Evolutionary conservation across 2,797 vertebrate genomes (phyloP), one percentile per base, ranked within the genome.

Genomic region (Podarcis siculus): DNA sequence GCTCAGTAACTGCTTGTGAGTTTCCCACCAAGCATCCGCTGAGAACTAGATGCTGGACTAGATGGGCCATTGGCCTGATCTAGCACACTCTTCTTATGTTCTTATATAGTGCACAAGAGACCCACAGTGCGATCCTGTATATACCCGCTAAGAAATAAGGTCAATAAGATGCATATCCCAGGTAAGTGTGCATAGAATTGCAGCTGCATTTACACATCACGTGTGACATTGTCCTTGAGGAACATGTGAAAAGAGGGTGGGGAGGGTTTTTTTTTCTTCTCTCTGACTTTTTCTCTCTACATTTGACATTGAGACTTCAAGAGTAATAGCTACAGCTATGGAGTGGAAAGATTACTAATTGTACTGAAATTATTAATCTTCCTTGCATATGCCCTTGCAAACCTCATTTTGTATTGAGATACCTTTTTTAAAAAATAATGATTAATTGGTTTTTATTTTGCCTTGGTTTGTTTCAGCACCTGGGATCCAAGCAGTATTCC

Each of bases 401-500:
- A 32, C 7, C 6, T 79, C 67, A 32, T 45, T 32, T n/a, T n/a
- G 73, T 2, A 79, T n/a, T 1, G 2, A 32, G 61, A 83, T 77
- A 13, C 15, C 1, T 49, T 9, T 73, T 78, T 79, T 55, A 30
- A 69, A 69, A 27, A 15, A 42, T 21, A 21, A 45, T 21, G 69
- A 19, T 0, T 91, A 5, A 64, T 64, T 39, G 79, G 30, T 69
- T 3, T 4, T 91, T 81, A 79, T 72, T n/a, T 88, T 81, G 82
- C 83, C 90, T 39, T 82, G 80, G 81, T 82, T 64, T 86, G 83
- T 91, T 4, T 3, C 89, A 97, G 97, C 95, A 96, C 95, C 90
- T 95, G 98, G 95, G 98, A 98, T 49, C 83, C 97, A 73, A 97
- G 97, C 0, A 92, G 79, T 84, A 83, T 96, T 30, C 96, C 97